Conservation (phyloP, 2,888 invertebrate species). For the Eupithecia insigniata region DNA sequence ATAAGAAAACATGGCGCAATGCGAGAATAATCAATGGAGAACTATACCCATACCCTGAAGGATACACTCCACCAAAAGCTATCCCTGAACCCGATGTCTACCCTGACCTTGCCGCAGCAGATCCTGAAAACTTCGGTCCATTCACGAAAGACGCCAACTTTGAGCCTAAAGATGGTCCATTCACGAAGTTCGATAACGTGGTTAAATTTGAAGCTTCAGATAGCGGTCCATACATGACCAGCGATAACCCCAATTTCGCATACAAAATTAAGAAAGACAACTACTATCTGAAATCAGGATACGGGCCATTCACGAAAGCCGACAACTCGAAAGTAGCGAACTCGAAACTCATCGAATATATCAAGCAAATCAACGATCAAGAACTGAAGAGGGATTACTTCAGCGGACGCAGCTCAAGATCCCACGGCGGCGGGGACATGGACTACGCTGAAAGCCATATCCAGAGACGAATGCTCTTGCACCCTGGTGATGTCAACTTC, state of each 20-base stretch:
- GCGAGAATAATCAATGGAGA: slow-evolving; percentile 94
- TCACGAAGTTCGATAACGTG: slow-evolving; percentile 85
- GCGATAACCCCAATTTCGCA: slow-evolving; percentile 66
- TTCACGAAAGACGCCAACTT: slow-evolving; percentile 86
- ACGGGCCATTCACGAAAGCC: slow-evolving; percentile 86
- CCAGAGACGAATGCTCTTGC: slow-evolving; percentile 89
- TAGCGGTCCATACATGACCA: slow-evolving; percentile 68
- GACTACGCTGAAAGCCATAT: slow-evolving; percentile 84
- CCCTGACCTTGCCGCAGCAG: slow-evolving; percentile 68
- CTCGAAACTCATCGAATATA: slow-evolving; percentile 86
- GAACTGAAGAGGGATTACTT: slow-evolving; percentile 86
- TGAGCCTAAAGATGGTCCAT: slow-evolving; percentile 83
- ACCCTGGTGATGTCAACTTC: slow-evolving; percentile 86
- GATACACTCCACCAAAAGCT: slow-evolving; percentile 86
- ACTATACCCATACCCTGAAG: slow-evolving; percentile 89
- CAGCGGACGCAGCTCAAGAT: slow-evolving; percentile 79
- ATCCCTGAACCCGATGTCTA: slow-evolving; percentile 84
- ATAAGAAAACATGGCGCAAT: slow-evolving; percentile 93
- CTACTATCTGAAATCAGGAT: slow-evolving; percentile 75
- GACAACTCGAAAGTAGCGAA: slow-evolving; percentile 85
- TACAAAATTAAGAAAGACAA: slow-evolving; percentile 77
- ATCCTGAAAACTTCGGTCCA: slow-evolving; percentile 81
- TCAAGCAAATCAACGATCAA: slow-evolving; percentile 87
- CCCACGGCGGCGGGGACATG: slow-evolving; percentile 72
- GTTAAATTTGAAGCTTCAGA: slow-evolving; percentile 73